phyloP scores from a whole-genome alignment of 2,888 invertebrate genomes.

The Pollenia amentaria region DNA sequence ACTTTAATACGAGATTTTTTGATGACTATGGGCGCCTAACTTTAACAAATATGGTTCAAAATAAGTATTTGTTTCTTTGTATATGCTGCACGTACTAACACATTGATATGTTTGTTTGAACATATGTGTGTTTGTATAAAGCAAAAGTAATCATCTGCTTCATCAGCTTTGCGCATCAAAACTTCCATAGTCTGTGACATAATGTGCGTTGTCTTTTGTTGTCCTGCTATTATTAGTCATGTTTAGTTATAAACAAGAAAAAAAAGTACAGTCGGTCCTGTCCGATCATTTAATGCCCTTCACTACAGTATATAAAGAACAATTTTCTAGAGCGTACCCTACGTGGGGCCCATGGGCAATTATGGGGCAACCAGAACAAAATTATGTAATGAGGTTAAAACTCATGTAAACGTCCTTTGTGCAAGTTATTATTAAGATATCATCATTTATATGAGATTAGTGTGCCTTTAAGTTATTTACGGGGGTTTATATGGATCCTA shows the following conservation, averaged over 20 bases:
- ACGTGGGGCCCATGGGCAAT: too few relatives aligned
- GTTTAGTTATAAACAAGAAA: neutral
- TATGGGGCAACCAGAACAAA: too few relatives aligned
- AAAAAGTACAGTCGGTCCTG: neutral
- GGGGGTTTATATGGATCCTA: too few relatives aligned
- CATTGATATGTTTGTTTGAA: neutral
- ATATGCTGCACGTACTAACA: neutral
- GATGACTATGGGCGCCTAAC: neutral
- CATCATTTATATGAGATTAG: too few relatives aligned
- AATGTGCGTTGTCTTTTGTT: slow-evolving; percentile 42
- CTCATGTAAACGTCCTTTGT: too few relatives aligned
- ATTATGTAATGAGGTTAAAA: too few relatives aligned
- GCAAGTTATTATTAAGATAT: too few relatives aligned
- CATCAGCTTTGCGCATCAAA: slow-evolving; percentile 65
- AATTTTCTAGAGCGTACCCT: too few relatives aligned
- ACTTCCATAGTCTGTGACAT: slow-evolving; percentile 49
- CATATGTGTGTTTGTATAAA: neutral
- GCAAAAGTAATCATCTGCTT: slow-evolving; percentile 70
- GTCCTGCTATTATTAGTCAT: slow-evolving; percentile 29
- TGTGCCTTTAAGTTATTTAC: too few relatives aligned
- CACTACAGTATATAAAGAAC: too few relatives aligned
- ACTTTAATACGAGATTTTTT: slow-evolving; percentile 17
- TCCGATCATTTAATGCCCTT: too few relatives aligned
- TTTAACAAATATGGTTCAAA: neutral
- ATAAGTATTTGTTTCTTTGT: neutral